These are phyloP conservation scores for Andricus grossulariae DNA, from an alignment of 1,140 invertebrate species.

Conservation along the genomic window DNA sequence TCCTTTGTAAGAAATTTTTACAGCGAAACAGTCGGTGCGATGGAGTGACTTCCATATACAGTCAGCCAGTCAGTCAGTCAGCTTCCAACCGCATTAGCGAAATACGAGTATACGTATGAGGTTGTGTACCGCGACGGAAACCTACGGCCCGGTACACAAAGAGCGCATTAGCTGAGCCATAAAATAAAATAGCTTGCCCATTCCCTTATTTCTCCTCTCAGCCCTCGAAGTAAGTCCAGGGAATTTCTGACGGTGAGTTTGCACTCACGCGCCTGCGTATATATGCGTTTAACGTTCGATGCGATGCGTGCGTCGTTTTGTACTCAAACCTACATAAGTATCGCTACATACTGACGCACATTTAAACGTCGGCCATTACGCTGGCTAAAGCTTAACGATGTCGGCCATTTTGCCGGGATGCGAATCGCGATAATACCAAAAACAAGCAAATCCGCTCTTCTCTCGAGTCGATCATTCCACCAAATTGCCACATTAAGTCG, in stretches of 20 bases:
- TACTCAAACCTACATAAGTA: conserved; percentile 13
- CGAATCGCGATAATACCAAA: conserved; percentile 24
- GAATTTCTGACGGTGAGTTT: conserved; percentile 45
- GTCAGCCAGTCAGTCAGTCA: not conserved
- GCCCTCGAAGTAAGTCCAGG: conserved; percentile 28
- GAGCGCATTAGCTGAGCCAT: conserved; percentile 74
- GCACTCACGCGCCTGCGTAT: conserved; percentile 37
- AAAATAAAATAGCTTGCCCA: conserved; percentile 73
- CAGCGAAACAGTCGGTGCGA: not conserved
- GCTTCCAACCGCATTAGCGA: conserved; percentile 55
- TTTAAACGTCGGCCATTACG: conserved; percentile 47
- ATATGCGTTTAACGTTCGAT: conserved; percentile 36
- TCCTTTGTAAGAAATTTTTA: conserved; percentile 11
- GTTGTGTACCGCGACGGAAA: conserved; percentile 70
- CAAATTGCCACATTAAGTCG: conserved; percentile 14
- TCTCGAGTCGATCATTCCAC: not conserved
- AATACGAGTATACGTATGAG: conserved; percentile 55
- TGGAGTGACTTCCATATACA: conserved; percentile 8
- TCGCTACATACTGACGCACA: conserved; percentile 15
- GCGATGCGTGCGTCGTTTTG: conserved; percentile 34
- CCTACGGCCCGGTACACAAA: conserved; percentile 72
- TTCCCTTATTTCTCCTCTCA: conserved; percentile 53
- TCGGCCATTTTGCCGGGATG: conserved; percentile 51
- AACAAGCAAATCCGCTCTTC: conserved; percentile 27
- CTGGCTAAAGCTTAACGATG: conserved; percentile 37